Conservation (phyloP, 2,797 vertebrate species). For the Enoplosus armatus region DNA sequence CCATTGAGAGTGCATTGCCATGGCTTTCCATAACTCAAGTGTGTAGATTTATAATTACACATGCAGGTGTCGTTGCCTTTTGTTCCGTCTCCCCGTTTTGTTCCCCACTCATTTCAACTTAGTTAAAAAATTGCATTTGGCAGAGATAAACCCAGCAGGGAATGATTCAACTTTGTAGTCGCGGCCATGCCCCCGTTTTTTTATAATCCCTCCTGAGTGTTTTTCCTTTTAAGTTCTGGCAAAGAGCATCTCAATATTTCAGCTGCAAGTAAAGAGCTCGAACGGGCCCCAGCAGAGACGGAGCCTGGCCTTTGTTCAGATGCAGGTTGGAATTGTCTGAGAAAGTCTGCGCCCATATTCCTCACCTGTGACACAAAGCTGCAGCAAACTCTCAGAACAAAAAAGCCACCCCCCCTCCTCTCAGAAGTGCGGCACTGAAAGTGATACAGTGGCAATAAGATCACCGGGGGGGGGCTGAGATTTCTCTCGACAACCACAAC, state of each 20-base stretch:
- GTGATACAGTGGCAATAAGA: slow-evolving; percentile 69
- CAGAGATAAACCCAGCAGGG: slow-evolving; percentile 58
- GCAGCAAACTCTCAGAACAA: slow-evolving; percentile 51
- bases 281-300: slow-evolving; percentile 60
- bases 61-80: slow-evolving; percentile 61
- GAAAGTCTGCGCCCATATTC: slow-evolving; percentile 59
- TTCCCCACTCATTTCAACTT: slow-evolving; percentile 27
- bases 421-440: slow-evolving; percentile 47
- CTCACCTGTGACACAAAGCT: slow-evolving; percentile 73
- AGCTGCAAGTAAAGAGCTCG: slow-evolving; percentile 73
- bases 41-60: slow-evolving; percentile 53
- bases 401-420: slow-evolving; percentile 38
- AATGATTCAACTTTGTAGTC: slow-evolving; percentile 56
- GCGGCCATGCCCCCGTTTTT: slow-evolving; percentile 35
- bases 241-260: slow-evolving; percentile 78
- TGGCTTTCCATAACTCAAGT: slow-evolving; percentile 27
- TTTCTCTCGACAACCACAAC: slow-evolving; percentile 16
- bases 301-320: slow-evolving; percentile 60
- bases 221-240: slow-evolving; percentile 58
- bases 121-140: slow-evolving; percentile 48
- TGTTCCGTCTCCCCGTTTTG: slow-evolving; percentile 32
- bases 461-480: slow-evolving; percentile 33
- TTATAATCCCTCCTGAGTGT: slow-evolving; percentile 51
- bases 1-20: slow-evolving; percentile 1
- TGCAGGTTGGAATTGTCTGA: slow-evolving; percentile 54